These are phyloP conservation scores for Hippocampus guttulatus DNA, from an alignment of 2,113 vertebrate genomes.

Conservation along the genomic window DNA sequence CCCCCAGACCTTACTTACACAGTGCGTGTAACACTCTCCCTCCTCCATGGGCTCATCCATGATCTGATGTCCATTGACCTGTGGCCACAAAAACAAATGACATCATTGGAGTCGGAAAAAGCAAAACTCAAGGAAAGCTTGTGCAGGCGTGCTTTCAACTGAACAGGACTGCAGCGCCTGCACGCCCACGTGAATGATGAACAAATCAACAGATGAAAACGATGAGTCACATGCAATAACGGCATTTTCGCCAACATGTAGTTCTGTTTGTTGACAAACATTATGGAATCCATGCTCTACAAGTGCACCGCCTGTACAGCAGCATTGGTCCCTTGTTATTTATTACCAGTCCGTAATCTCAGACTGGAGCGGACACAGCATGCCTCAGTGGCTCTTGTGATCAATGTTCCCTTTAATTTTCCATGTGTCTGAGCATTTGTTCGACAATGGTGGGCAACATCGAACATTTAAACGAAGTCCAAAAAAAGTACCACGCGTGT, in stretches of 20 bases:
- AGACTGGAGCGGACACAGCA: conserved; percentile 50
- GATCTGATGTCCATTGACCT: conserved; percentile 94
- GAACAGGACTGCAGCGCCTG: conserved; percentile 42
- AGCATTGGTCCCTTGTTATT: conserved; percentile 46
- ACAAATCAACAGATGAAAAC: conserved; percentile 58
- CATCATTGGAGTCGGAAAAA: conserved; percentile 26
- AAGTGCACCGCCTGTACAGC: neutral
- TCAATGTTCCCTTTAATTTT: no score
- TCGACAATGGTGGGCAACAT: no score
- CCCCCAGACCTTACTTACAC: conserved; percentile 75
- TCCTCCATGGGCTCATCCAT: conserved; percentile 96
- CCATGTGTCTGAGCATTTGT: no score
- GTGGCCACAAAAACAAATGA: conserved; percentile 48
- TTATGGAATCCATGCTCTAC: conserved; percentile 55
- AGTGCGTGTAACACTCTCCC: conserved; percentile 84
- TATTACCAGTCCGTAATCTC: conserved; percentile 67
- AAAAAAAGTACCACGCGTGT: no score
- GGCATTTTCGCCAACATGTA: conserved; percentile 17
- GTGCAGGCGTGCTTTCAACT: conserved; percentile 38
- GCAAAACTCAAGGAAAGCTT: conserved; percentile 38
- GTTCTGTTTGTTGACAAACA: conserved; percentile 55
- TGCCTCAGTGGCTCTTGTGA: conserved; percentile 35
- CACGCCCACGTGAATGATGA: conserved; percentile 59
- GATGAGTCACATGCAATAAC: conserved; percentile 59
- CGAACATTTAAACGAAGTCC: no score